phyloP scores from a whole-genome alignment of 1,140 invertebrate species.

The Zeugodacus cucurbitae region DNA sequence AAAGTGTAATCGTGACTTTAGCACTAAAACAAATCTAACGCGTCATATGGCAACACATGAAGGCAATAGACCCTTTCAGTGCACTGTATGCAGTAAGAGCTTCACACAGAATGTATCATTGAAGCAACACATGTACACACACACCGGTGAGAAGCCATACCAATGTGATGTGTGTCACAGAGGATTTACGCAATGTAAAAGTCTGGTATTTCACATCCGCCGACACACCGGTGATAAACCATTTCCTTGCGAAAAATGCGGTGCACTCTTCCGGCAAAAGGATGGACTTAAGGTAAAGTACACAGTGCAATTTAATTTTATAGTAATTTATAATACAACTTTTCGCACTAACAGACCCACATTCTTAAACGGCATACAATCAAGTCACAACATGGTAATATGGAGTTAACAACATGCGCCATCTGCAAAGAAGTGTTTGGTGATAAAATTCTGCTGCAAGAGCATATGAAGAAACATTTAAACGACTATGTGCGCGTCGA shows the following conservation, averaged over 20 bases:
- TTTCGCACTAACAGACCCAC: too few species aligned
- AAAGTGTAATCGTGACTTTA: constrained; percentile 71
- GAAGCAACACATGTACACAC: constrained; percentile 66
- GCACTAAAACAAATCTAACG: constrained; percentile 70
- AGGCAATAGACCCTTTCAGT: constrained; percentile 71
- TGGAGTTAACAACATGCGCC: constrained; percentile 54
- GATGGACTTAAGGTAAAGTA: constrained; percentile 47
- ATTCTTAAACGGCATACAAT: constrained; percentile 60
- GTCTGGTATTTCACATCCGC: constrained; percentile 47
- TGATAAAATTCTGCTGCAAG: constrained; percentile 19
- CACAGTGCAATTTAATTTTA: constrained; percentile 40
- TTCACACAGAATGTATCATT: constrained; percentile 71
- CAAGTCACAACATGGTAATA: neutral
- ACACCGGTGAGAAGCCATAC: constrained; percentile 59
- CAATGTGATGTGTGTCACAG: constrained; percentile 56
- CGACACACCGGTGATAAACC: constrained; percentile 66
- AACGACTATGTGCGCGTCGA: constrained; percentile 16
- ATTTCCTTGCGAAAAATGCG: constrained; percentile 66
- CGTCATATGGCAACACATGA: constrained; percentile 74
- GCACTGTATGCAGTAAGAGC: constrained; percentile 72
- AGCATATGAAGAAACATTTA: constrained; percentile 46
- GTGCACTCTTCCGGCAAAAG: constrained; percentile 48
- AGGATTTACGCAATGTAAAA: constrained; percentile 56
- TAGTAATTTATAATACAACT: too few species aligned
- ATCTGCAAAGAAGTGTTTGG: constrained; percentile 63